Percentiles rank a stretch among this genome's conserved stretches.
Conservation (phyloP, 2,888 invertebrate genomes). For the Lasioglossum morio region DNA sequence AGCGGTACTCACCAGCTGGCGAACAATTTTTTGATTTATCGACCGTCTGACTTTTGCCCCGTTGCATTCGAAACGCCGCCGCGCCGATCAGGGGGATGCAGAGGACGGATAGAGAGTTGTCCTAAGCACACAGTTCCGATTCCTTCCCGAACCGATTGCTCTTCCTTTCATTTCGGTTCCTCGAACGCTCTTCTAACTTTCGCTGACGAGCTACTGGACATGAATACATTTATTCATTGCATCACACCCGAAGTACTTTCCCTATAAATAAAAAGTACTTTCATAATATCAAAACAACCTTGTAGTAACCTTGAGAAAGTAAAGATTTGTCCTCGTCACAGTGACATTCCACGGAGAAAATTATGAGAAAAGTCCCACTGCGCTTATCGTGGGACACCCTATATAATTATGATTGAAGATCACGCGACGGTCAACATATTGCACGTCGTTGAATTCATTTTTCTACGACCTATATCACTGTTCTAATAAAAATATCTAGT, state of each 20-base stretch:
- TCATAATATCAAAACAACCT: too few species aligned
- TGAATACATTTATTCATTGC: background rate
- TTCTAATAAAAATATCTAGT: too few species aligned
- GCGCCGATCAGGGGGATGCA: conserved; percentile 4
- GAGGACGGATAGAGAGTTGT: conserved; percentile 27
- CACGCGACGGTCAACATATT: too few species aligned
- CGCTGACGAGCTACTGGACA: background rate
- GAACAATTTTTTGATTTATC: conserved; percentile 72
- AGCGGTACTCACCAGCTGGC: conserved; percentile 67
- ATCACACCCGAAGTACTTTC: background rate
- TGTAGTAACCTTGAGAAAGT: too few species aligned
- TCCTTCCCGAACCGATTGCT: conserved; percentile 18
- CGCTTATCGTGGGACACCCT: too few species aligned
- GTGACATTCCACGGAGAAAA: too few species aligned
- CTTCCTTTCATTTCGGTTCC: background rate
- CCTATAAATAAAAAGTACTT: too few species aligned
- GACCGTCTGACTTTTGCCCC: conserved; percentile 54
- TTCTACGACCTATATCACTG: too few species aligned
- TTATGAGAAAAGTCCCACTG: too few species aligned
- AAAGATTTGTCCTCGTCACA: too few species aligned
- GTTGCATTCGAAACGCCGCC: conserved; percentile 17
- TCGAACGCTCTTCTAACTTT: background rate
- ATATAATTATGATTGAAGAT: too few species aligned
- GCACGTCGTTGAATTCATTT: too few species aligned
- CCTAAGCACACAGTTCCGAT: conserved; percentile 66